Base-by-base conservation (phyloP, 2,888 invertebrate genomes). In the Eupeodes latifasciatus region DNA sequence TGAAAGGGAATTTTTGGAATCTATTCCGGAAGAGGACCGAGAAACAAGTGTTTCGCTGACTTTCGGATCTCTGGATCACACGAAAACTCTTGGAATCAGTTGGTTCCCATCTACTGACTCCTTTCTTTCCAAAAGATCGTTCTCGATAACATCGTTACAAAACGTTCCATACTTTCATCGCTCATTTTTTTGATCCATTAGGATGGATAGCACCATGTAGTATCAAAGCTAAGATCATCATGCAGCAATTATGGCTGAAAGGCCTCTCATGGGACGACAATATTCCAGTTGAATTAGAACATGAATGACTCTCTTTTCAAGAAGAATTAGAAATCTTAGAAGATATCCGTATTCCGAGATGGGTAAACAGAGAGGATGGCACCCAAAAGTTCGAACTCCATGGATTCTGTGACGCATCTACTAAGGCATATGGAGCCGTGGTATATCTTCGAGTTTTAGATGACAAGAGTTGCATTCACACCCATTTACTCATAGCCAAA, bases 371-470 rank as follows among this genome's bases (percentile, higher is more conserved):
- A 47, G 9, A 11, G 5, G 7, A n/a, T 34, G 10, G 19, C 27
- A 3, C 4, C 11, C 14, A 10, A 14, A 7, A 61, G 19, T 6
- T 69, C 4, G 69, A 85, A 51, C 51, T 80, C 14, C 76, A 80
- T 44, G 85, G 59, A 14, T 85, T 80, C n/a, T 59, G 80, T n/a
- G 85, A 85, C 36, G 80, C 80, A 2, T 84, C 74, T 12, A 64
- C 64, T 4, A 74, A 49, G 27, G 85, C 85, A n/a, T 80, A 62
- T 53, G 71, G 61, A 16, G 69, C 67, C 19, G 72, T 40, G 16
- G 53, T 72, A 1, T 80, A 72, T 49, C n/a, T 72, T 19, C 19
- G 80, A 16, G 12, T 36, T n/a, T 51, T 49, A 36, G 71, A 72
- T 19, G n/a, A 4, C 1, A 16, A 71, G 3, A 27, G 16, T 9